Conservation (phyloP, 1,140 invertebrate genomes). For the Drosophila aff. region DNA sequence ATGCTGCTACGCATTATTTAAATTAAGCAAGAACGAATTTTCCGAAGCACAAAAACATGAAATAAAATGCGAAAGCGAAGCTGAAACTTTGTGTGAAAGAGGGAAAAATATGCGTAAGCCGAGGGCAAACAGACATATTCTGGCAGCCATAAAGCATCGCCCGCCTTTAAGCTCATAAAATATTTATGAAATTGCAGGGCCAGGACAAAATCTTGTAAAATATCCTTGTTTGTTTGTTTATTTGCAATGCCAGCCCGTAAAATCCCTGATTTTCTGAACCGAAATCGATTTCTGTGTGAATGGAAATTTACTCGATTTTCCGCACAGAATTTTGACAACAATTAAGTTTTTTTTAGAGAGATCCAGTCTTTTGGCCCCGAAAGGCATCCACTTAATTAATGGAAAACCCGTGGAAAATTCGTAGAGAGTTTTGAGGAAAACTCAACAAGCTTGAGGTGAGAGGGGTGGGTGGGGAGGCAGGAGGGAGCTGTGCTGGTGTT, state of each 20-base stretch:
- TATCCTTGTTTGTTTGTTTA: constrained; percentile 55
- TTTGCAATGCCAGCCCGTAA: constrained; percentile 52
- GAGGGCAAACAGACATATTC: constrained; percentile 23
- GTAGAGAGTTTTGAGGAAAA: constrained; percentile 27
- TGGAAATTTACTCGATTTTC: not conserved
- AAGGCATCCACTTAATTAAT: constrained; percentile 61
- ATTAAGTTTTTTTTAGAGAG: constrained; percentile 26
- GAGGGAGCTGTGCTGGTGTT: constrained; percentile 17
- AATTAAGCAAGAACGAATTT: constrained; percentile 44
- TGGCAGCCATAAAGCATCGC: constrained; percentile 34
- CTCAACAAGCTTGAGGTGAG: constrained; percentile 23
- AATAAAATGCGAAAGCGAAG: constrained; percentile 21
- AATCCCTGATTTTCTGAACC: constrained; percentile 44
- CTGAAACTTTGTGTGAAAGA: constrained; percentile 13
- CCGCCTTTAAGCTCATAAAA: constrained; percentile 73
- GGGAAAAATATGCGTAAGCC: constrained; percentile 28
- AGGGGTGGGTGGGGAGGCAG: not conserved
- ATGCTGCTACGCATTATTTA: constrained; percentile 38
- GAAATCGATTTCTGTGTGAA: constrained; percentile 21
- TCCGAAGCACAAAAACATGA: constrained; percentile 24
- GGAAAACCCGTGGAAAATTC: constrained; percentile 29
- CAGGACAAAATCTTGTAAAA: constrained; percentile 46
- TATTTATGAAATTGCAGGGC: constrained; percentile 71
- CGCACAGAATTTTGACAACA: constrained; percentile 14
- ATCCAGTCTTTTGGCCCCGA: constrained; percentile 4